Evolutionary conservation across 1,140 invertebrate species (phyloP).

Genomic region (Drosophila ercepeae): DNA sequence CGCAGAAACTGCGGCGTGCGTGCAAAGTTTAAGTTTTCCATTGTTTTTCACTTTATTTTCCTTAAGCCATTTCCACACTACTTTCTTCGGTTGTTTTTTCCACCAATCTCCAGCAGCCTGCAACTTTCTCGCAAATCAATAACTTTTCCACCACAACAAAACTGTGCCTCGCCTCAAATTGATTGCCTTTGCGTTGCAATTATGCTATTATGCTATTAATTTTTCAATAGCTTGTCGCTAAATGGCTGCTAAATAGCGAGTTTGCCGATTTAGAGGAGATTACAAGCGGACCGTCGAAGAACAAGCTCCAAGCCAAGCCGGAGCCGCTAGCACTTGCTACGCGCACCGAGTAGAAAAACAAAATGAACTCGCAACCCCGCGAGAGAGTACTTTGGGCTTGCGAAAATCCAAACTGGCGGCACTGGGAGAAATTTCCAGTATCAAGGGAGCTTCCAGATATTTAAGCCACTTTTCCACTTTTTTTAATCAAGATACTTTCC

Average conservation of each 20-base stretch:
- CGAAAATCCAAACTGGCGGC: not conserved
- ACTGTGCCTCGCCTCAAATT: not conserved
- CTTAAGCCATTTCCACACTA: conserved; percentile 57
- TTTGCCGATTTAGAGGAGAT: conserved; percentile 20
- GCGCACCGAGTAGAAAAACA: conserved; percentile 65
- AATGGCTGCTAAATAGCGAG: conserved; percentile 10
- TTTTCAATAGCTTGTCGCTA: not conserved
- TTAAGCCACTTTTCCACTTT: too few relatives aligned
- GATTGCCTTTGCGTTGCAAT: not conserved
- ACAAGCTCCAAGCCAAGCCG: conserved; percentile 5
- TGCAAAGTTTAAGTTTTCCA: conserved; percentile 83
- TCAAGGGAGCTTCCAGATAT: too few relatives aligned
- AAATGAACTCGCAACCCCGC: conserved; percentile 40
- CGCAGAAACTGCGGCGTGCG: conserved; percentile 82
- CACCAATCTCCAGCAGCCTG: conserved; percentile 39
- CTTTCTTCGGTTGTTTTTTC: conserved; percentile 56
- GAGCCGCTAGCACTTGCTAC: conserved; percentile 55
- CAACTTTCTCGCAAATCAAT: conserved; percentile 73
- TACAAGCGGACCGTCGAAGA: conserved; percentile 22
- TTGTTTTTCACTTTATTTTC: conserved; percentile 38
- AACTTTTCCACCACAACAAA: conserved; percentile 40
- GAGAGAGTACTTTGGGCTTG: not conserved
- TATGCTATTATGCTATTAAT: not conserved
- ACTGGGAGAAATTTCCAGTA: not conserved
- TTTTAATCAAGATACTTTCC: not conserved